Percentiles rank a stretch among this genome's conserved stretches.
Evolutionary conservation across 1,140 invertebrate species (phyloP).

Genomic region (Apis mellifera): Amel_HAv3.1 CM009933.2:4837001-4837500

Average conservation of each 20-base stretch:
- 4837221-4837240: background rate
- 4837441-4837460: no score
- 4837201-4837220: background rate
- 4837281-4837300: no score
- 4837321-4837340: no score
- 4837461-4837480: no score
- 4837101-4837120: slow-evolving; percentile 2
- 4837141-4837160: background rate
- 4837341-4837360: no score
- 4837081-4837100: background rate
- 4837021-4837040: background rate
- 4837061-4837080: slow-evolving; percentile 27
- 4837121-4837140: background rate
- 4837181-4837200: background rate
- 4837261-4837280: no score
- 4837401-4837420: no score
- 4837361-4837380: no score
- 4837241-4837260: background rate
- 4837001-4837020: slow-evolving; percentile 31
- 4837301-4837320: no score
- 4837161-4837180: slow-evolving; percentile 1
- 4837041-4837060: slow-evolving; percentile 12
- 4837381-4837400: no score
- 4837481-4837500: no score
- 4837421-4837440: no score